Base-by-base conservation (phyloP, 2,888 invertebrate species). In the Ophion costatus region DNA sequence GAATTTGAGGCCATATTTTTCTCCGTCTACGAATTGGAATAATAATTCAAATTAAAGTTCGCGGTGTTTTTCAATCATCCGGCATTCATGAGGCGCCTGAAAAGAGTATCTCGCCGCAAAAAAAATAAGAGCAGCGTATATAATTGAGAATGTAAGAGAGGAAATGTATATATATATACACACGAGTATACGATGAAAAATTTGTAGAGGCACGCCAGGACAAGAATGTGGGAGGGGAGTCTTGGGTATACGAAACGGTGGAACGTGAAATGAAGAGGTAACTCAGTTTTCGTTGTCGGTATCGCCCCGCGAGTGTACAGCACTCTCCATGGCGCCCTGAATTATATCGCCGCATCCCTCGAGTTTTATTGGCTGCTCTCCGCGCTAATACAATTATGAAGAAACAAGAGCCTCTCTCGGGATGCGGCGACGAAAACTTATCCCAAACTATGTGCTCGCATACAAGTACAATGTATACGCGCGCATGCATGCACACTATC, bases 331-430 rank as follows among this genome's bases (percentile, higher is more conserved):
- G 78, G 81, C 24, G 74, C 51, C 75, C 71, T 71, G 84, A 79
- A 82, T 78, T 84, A 78, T 84, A 78, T 84, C 63, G 59, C 75
- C 74, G 71, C 73, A 73, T 80, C 81, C 66, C 84, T 64, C 80
- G 78, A 87, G 82, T 86, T 87, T 86, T 83, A 83, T 83, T 83
- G 79, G 80, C 80, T 75, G 71, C 67, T 70, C 80, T 80, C 66
- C 42, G 74, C 63, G 63, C 80, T 87, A 83, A 87, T 83, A 81
- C 83, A 78, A 84, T 87, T 87, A 83, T 78, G 67, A 86, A 82
- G 70, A 84, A 87, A 86, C 80, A 86, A 82, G 82, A 85, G 70
- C 29, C 64, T 33, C 79, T 80, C 64, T 57, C 57, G 67, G 57
- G 66, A 75, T 70, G 63, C 61, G 67, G 59, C 71, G 67, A 76